Evolutionary conservation across 2,797 vertebrate genomes (phyloP), one percentile per base, ranked within the genome.

Genomic region (Glossophaga mutica): DNA sequence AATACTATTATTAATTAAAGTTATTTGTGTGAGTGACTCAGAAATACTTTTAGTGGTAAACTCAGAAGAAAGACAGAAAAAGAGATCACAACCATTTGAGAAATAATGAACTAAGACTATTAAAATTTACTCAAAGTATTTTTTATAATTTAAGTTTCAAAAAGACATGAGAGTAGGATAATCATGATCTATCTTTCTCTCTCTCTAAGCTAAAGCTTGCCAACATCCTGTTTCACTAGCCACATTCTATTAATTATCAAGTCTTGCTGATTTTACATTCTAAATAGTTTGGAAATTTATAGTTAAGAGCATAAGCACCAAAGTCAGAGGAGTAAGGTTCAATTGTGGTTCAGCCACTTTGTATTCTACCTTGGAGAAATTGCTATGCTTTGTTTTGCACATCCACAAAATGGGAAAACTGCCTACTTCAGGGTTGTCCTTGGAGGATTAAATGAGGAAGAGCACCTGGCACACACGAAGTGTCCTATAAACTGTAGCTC

Each of bases 71-170:
- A 67, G 62, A 67, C 29, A 67, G 62, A 67, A n/a, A 37, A 37
- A 24, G 59, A 82, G 39, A 87, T 42, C 21, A 94, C 6, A 77
- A 5, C 9, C 29, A 77, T 59, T 10, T 82, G 32, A 86, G 42
- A 94, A 93, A 73, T 8, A 94, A 68, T 14, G 9, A 90, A 24
- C 65, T 74, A 55, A 4, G 32, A 76, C 34, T 73, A 85, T 85
- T 46, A 91, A 82, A 91, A 95, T 73, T 9, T 84, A 68, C n/a
- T 95, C 68, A 74, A 68, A 87, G 68, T 46, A 78, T n/a, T 84
- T 87, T 96, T 88, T 62, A 77, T 29, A 91, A 76, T 16, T 88
- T 59, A 46, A 59, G 22, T 62, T 89, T 73, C 87, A 67, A 74
- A 79, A 21, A 78, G 67, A 82, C 19, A 24, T 55, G 46, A 68